A percentile compares a stretch with the other conserved stretches of the same genome.
phyloP scores from a whole-genome alignment of 2,797 vertebrate genomes.

The Lepilemur ruficaudatus region DNA sequence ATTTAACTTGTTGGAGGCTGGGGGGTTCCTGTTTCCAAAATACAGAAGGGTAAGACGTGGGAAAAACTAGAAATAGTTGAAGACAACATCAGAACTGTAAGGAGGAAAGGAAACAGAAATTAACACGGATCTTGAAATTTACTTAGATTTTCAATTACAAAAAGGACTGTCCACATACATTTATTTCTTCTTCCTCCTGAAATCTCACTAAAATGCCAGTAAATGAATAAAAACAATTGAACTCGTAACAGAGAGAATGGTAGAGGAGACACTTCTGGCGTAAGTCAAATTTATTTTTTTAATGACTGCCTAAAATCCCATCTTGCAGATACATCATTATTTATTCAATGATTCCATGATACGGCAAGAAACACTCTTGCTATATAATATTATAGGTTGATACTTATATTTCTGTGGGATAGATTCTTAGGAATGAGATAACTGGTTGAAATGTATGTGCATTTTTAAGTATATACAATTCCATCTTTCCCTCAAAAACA shows the following conservation, averaged over 20 bases:
- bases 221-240: constrained; percentile 42
- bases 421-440: background rate
- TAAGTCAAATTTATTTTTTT: constrained; percentile 29
- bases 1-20: background rate
- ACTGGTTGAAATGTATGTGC: background rate
- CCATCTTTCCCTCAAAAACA: background rate
- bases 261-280: background rate
- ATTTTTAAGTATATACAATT: background rate
- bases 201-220: constrained; percentile 42
- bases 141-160: constrained; percentile 14
- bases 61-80: background rate
- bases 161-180: background rate
- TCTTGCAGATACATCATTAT: background rate
- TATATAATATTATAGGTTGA: background rate
- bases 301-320: background rate
- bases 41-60: constrained; percentile 56
- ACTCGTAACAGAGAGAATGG: background rate
- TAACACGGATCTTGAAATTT: background rate
- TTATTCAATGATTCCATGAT: background rate
- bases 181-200: constrained; percentile 14
- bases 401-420: background rate
- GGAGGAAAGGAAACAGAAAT: constrained; percentile 20
- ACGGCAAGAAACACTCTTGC: background rate
- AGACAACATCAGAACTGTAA: background rate
- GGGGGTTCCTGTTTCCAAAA: constrained; percentile 17